These are phyloP conservation scores for Ianthella basta DNA, from an alignment of 37 sponge, comb jelly and placozoan species.

Conservation along the genomic window DNA sequence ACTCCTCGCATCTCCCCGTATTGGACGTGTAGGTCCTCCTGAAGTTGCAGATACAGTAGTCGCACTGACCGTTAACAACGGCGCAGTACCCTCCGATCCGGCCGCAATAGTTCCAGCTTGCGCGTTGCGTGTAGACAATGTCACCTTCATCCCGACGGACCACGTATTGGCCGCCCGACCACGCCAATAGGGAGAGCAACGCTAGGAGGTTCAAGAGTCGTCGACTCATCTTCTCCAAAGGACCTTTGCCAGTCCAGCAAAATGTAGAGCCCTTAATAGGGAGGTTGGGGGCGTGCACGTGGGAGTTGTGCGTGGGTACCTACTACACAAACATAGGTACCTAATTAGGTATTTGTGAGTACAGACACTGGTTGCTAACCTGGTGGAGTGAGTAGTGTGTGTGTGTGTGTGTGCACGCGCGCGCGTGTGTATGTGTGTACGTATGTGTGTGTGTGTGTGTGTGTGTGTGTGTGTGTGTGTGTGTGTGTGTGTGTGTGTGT, in stretches of 20 bases:
- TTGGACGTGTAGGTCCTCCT: slow-evolving; percentile 16
- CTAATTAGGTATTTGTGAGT: too few relatives aligned
- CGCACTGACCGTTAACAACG: not conserved
- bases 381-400: slow-evolving; percentile 42
- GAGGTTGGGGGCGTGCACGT: too few relatives aligned
- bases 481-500: too few relatives aligned
- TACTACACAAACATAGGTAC: slow-evolving; percentile 94
- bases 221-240: too few relatives aligned
- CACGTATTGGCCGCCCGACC: not conserved
- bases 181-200: too few relatives aligned
- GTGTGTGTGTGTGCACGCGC: too few relatives aligned
- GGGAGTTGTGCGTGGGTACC: slow-evolving; percentile 69
- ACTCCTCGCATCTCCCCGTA: slow-evolving; percentile 28
- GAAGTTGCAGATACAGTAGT: slow-evolving; percentile 18
- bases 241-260: too few relatives aligned
- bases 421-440: too few relatives aligned
- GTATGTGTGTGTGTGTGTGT: too few relatives aligned
- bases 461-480: too few relatives aligned
- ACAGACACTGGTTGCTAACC: slow-evolving; percentile 74
- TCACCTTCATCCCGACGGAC: slow-evolving; percentile 31
- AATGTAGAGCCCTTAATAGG: too few relatives aligned
- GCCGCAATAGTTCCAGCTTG: slow-evolving; percentile 8
- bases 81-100: slow-evolving; percentile 11
- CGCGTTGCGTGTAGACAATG: slow-evolving; percentile 8
- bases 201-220: too few relatives aligned